Base-by-base conservation (phyloP, 2,113 vertebrate species). In the Notarius lentiginosus region DNA sequence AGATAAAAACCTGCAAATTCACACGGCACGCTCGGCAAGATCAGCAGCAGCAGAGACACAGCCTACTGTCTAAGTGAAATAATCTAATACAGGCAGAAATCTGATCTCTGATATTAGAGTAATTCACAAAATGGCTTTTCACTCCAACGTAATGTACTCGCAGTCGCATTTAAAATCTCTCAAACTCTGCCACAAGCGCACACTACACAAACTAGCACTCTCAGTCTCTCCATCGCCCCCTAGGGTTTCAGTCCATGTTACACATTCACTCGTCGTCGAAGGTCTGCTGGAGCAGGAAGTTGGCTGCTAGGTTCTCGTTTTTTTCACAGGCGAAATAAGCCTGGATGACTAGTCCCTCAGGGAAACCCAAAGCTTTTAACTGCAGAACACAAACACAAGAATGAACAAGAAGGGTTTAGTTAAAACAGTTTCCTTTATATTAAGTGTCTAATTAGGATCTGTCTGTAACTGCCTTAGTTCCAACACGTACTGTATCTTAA, bases 291-390 rank as follows among this genome's bases (percentile, higher is more conserved):
- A 96, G 93, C 90, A 96, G 92, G 92, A 96, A 96, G 91, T 96
- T 96, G 1, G 95, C 95, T 0, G 95, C 95, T 15, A 96, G 92
- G 68, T 95, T 95, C 88, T 96, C 95, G 4, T 96, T 96, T 89
- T 96, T 96, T 91, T 96, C 95, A 55, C 95, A 96, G 60, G 95
- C 95, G 6, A 96, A 96, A 89, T 96, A 96, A 18, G 95, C 95
- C 91, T 96, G 95, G 87, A 96, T 95, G 87, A 95, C 95, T 58
- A 96, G 94, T 84, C 95, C 95, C 86, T 96, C 95, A 4, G 95
- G 95, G 87, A 96, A 96, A 6, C 95, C 95, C 91, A 96, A 87
- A 0, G 95, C 95, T 94, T 95, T 96, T 93, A 96, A 95, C 95
- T 96, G 91, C 51, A 95, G 92, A 79, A 90, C 87, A 94, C 91